Evolutionary conservation across 2,888 invertebrate genomes (phyloP), one percentile per base, ranked within the genome.

Genomic region (Calliphora vomitoria): DNA sequence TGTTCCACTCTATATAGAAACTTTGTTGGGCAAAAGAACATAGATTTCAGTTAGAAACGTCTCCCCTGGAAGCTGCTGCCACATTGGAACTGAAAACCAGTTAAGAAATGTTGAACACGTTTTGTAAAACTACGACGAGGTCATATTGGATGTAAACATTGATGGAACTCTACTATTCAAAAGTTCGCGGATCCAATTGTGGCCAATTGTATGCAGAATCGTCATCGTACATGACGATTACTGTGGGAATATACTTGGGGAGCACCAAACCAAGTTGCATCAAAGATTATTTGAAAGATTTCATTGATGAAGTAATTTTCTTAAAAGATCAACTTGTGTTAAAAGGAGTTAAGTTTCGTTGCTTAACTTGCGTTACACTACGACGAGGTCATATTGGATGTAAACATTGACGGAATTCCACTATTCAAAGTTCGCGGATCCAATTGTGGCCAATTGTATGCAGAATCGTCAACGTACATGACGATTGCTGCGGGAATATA

Each of bases 161-260:
- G 76, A 76, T 6, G 68, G 80, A 53, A 60, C 71, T 62, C 69
- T 71, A 44, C 20, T 80, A 15, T 80, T 71, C 25, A 80, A 71
- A 72, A 80, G 71, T 13, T 78, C 78, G 3, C 31, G 50, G 38
- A 35, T 64, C 3, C 60, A 80, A 47, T 79, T 79, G 69, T 79
- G 79, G 79, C 80, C 80, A 62, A 81, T 62, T 72, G 62, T 81
- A 38, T 72, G 25, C 41, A 75, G 18, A 38, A 53, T 68, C 1
- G 25, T 68, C 18, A 47, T 25, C 68, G 6, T 47, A 47, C 0
- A 15, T 4, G n/a, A 47, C 41, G 6, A 66, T 76, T 64, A 35
- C 38, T 64, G 64, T 64, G 4, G 64, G 64, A 8, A 11, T 76
- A n/a, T 76, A 76, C 10, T n/a, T 60, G 25, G 68, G 35, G 50